These are phyloP conservation scores for Parus major DNA, from an alignment of 2,113 vertebrate genomes.

Conservation along the genomic window DNA sequence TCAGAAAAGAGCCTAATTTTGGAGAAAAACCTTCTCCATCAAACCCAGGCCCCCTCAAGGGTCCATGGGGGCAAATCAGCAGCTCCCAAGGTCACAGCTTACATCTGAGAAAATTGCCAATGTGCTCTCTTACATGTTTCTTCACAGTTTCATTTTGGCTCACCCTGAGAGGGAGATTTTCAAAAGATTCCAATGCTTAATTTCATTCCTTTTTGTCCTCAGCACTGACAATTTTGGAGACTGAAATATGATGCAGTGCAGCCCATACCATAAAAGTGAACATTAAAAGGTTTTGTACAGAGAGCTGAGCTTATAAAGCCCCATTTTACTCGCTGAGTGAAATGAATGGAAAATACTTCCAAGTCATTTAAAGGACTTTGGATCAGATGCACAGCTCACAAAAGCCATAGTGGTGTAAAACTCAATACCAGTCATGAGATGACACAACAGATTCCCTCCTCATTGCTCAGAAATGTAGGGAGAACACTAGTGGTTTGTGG, in stretches of 20 bases:
- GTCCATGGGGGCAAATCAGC: neutral
- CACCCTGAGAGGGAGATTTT: neutral
- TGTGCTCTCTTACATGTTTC: neutral
- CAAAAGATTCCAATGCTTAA: conserved; percentile 18
- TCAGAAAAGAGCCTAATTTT: neutral
- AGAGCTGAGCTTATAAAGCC: neutral
- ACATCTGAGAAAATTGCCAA: neutral
- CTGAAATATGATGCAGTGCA: neutral
- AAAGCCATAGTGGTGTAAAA: neutral
- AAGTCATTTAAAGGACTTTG: neutral
- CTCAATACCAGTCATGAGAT: neutral
- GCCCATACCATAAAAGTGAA: conserved; percentile 9
- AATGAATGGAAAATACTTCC: conserved; percentile 21
- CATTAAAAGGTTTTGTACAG: neutral
- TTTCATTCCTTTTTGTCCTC: conserved; percentile 22
- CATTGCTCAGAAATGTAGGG: neutral
- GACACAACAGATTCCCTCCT: neutral
- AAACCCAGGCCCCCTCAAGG: neutral
- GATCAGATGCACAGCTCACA: neutral
- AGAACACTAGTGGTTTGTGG: neutral
- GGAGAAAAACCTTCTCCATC: neutral
- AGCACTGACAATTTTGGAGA: neutral
- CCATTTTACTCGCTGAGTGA: neutral
- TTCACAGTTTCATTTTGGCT: neutral
- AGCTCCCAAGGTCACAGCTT: neutral